Conservation (phyloP, 1,140 invertebrate species). For the Asbolus verrucosus region DNA sequence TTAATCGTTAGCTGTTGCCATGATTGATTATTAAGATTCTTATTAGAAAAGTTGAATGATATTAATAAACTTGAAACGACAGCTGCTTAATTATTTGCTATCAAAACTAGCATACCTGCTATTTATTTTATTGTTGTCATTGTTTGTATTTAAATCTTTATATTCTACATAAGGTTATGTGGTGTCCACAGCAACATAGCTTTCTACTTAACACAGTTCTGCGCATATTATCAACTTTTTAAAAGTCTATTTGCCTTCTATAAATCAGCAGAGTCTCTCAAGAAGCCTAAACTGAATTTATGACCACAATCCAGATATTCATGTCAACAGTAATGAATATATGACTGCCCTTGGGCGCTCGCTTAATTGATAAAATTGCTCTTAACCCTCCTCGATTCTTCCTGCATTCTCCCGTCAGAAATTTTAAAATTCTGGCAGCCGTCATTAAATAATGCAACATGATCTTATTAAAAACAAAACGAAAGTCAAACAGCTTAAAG, state of each 20-base stretch:
- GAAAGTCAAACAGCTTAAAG: too few relatives aligned
- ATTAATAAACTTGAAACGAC: slow-evolving; percentile 6
- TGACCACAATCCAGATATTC: background rate
- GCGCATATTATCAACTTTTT: slow-evolving; percentile 10
- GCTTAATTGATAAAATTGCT: slow-evolving; percentile 31
- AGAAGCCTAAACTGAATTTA: slow-evolving; percentile 22
- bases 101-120: slow-evolving; percentile 7
- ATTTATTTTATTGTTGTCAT: background rate
- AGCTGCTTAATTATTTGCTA: slow-evolving; percentile 21
- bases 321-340: slow-evolving; percentile 16
- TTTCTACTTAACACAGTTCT: background rate
- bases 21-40: background rate
- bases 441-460: background rate
- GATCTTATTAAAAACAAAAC: background rate
- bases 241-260: slow-evolving; percentile 3
- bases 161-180: too few relatives aligned
- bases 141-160: slow-evolving; percentile 1
- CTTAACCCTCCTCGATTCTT: background rate
- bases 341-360: background rate
- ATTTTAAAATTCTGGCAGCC: too few relatives aligned
- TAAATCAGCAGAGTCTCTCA: slow-evolving; percentile 21
- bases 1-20: slow-evolving; percentile 5
- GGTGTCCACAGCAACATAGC: too few relatives aligned
- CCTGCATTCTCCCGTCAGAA: too few relatives aligned
- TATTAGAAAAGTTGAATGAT: slow-evolving; percentile 10